These are phyloP conservation scores for Drosophila teissieri DNA, from an alignment of 1,140 invertebrate genomes.

Conservation along the genomic window DNA sequence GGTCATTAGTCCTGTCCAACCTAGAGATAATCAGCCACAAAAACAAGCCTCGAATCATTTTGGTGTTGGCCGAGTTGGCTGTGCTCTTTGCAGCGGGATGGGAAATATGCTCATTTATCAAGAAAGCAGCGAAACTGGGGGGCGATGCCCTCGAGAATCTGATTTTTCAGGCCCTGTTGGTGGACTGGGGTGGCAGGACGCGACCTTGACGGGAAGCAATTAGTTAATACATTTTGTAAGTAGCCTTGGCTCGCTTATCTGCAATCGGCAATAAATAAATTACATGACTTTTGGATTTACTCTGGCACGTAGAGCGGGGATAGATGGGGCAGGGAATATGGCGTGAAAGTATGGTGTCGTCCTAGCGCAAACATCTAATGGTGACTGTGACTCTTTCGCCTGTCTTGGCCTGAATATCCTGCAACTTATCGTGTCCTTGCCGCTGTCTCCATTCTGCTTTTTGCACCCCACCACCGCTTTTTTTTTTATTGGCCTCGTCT, in stretches of 20 bases:
- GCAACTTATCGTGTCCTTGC: slow-evolving; percentile 35
- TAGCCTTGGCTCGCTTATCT: slow-evolving; percentile 54
- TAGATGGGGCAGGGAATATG: too few species aligned
- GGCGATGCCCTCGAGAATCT: slow-evolving; percentile 54
- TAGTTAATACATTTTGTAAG: slow-evolving; percentile 71
- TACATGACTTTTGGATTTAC: slow-evolving; percentile 57
- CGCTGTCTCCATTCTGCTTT: slow-evolving; percentile 10
- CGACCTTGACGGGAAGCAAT: slow-evolving; percentile 63
- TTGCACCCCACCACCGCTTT: not conserved
- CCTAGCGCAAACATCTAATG: slow-evolving; percentile 54
- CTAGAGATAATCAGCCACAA: slow-evolving; percentile 39
- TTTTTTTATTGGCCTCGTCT: slow-evolving; percentile 69
- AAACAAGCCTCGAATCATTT: slow-evolving; percentile 30
- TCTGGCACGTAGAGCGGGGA: not conserved
- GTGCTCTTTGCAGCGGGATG: slow-evolving; percentile 4
- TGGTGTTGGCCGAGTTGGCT: slow-evolving; percentile 23
- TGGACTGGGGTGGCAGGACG: slow-evolving; percentile 15
- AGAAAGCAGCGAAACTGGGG: slow-evolving; percentile 27
- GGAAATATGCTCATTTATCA: slow-evolving; percentile 55
- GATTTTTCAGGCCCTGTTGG: slow-evolving; percentile 32
- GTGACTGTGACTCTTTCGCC: slow-evolving; percentile 44
- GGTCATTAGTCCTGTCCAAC: slow-evolving; percentile 34
- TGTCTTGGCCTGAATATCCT: slow-evolving; percentile 38
- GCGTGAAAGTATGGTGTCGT: slow-evolving; percentile 40
- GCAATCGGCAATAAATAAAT: slow-evolving; percentile 76